A percentile compares a stretch with the other conserved stretches of the same genome.
phyloP scores from a whole-genome alignment of 2,888 invertebrate genomes.

The Dryocosmus kuriphilus region DNA sequence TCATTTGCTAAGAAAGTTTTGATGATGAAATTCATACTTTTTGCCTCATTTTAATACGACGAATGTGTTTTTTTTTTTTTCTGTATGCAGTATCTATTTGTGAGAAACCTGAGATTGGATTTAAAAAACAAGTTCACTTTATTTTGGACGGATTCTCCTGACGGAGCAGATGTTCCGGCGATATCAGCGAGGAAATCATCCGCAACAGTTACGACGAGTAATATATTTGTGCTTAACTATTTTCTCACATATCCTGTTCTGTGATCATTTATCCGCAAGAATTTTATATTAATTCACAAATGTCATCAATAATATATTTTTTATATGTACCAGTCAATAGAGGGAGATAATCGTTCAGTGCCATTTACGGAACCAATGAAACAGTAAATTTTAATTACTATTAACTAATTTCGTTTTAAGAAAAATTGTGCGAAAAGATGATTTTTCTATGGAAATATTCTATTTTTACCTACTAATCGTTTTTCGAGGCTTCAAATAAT shows the following conservation, averaged over 20 bases:
- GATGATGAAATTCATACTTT: too few species aligned
- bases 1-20: too few species aligned
- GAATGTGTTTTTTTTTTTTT: neutral
- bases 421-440: neutral
- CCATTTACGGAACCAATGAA: conserved; percentile 12
- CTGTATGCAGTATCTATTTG: conserved; percentile 26
- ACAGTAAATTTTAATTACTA: neutral
- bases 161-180: neutral
- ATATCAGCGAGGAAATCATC: neutral
- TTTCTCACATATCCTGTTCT: conserved; percentile 4
- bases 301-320: neutral
- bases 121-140: conserved; percentile 9
- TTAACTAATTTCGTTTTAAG: neutral
- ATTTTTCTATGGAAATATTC: neutral
- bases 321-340: neutral
- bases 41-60: neutral
- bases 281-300: neutral
- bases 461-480: neutral
- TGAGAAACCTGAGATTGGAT: neutral
- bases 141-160: too few species aligned
- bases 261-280: conserved; percentile 4
- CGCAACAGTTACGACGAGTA: neutral
- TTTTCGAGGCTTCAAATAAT: neutral
- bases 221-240: conserved; percentile 17
- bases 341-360: conserved; percentile 4